Base-by-base conservation (phyloP, 2,113 vertebrate genomes). In the Puma concolor region DNA sequence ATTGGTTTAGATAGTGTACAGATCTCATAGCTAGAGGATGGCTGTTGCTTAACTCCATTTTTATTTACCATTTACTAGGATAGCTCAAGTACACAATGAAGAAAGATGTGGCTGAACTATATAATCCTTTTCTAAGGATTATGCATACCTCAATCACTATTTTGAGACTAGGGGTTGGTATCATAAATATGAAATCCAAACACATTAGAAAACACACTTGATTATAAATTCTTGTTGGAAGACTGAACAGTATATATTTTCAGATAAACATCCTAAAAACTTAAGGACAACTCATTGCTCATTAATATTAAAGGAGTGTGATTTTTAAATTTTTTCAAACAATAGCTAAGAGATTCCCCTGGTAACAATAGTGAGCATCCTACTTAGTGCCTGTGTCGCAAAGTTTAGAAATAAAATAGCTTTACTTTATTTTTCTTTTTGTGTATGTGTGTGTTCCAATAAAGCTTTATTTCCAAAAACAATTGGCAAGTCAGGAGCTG, bases 121-220 rank as follows among this genome's bases (percentile, higher is more conserved):
- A 50, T 0, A 64, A 38, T 85, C 15, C 15, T 79, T 90, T 85
- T 80, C 27, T 90, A 64, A 86, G 72, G 63, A 54, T 69, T 85
- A n/a, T 54, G 41, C 16, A 15, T 82, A 63, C 44, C 23, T 23
- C 48, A 60, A 7, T 81, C 23, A 71, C n/a, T 85, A 5, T 77
- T 88, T 95, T 74, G 64, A 95, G 38, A 77, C 31, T 54, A 29
- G 19, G 17, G 12, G 1, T 91, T 94, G 80, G 16, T 64, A 71
- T 93, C 50, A 29, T 91, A 82, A 57, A 82, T 69, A n/a, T 66
- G 33, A 92, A 87, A 88, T 67, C 27, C 67, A 92, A 71, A 83
- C 72, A 6, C 76, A 33, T 91, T 93, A 19, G 91, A 74, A 97
- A 77, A 52, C 57, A 87, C 17, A 74, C 7, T 91, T 91, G 50